A percentile compares a stretch with the other conserved stretches of the same genome.
These are phyloP conservation scores for Nanorana parkeri DNA, from an alignment of 2,113 vertebrate genomes.

Conservation along the genomic window DNA sequence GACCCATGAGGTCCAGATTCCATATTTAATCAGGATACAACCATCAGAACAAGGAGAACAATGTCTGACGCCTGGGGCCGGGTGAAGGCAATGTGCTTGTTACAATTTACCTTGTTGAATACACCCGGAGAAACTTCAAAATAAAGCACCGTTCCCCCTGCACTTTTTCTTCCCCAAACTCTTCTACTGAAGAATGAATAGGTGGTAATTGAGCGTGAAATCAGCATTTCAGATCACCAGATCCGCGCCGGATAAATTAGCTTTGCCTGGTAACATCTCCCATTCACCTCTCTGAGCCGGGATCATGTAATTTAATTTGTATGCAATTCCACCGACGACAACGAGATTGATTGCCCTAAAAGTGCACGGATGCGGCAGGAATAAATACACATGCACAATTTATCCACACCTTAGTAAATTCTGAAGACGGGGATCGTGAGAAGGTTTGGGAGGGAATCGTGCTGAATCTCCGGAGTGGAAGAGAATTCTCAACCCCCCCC, in stretches of 20 bases:
- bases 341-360: slow-evolving; percentile 34
- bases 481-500: too few relatives aligned
- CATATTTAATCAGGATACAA: too few relatives aligned
- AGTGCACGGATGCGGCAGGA: not conserved
- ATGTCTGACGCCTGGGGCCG: too few relatives aligned
- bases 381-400: slow-evolving; percentile 15
- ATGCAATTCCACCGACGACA: slow-evolving; percentile 25
- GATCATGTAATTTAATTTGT: slow-evolving; percentile 45
- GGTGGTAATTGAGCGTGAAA: slow-evolving; percentile 39
- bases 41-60: too few relatives aligned
- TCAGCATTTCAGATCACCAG: slow-evolving; percentile 29
- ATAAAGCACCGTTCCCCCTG: not conserved
- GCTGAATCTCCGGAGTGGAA: too few relatives aligned
- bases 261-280: not conserved
- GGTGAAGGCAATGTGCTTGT: too few relatives aligned
- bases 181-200: not conserved
- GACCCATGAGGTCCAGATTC: too few relatives aligned
- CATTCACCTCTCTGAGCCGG: not conserved
- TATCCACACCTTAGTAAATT: not conserved
- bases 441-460: too few relatives aligned
- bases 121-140: not conserved
- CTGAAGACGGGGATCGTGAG: too few relatives aligned
- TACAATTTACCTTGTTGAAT: too few relatives aligned
- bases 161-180: not conserved
- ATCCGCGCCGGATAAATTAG: slow-evolving; percentile 2